Conservation (phyloP, 1,140 invertebrate species). For the Tetranychus urticae region DNA sequence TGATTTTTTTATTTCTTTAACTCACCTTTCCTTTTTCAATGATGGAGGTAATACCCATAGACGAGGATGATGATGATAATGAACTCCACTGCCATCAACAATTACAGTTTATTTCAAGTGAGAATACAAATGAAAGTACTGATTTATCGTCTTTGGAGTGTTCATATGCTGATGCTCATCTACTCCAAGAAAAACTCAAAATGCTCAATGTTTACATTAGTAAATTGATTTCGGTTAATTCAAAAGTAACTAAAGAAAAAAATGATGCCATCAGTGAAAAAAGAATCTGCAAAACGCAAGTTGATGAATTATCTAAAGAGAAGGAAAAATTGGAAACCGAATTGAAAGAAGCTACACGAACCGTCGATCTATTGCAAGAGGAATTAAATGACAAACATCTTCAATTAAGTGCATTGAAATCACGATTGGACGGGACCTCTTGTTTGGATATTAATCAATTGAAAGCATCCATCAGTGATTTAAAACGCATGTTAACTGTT, state of each 20-base stretch:
- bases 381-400: constrained; percentile 5
- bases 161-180: neutral
- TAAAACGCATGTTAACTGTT: neutral
- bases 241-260: neutral
- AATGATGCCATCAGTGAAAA: neutral
- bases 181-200: neutral
- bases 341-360: neutral
- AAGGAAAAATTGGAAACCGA: neutral
- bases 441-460: neutral
- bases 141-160: neutral
- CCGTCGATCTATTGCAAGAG: constrained; percentile 2
- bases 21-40: no score
- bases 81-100: no score
- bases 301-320: neutral
- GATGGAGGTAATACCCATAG: no score
- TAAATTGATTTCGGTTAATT: neutral
- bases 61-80: no score
- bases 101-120: no score
- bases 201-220: neutral
- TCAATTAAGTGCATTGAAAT: constrained; percentile 4
- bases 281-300: neutral
- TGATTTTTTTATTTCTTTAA: no score
- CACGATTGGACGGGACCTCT: neutral
- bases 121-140: no score
- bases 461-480: neutral